These are phyloP conservation scores for Vespertilio murinus DNA, from an alignment of 2,797 vertebrate genomes.

Conservation along the genomic window DNA sequence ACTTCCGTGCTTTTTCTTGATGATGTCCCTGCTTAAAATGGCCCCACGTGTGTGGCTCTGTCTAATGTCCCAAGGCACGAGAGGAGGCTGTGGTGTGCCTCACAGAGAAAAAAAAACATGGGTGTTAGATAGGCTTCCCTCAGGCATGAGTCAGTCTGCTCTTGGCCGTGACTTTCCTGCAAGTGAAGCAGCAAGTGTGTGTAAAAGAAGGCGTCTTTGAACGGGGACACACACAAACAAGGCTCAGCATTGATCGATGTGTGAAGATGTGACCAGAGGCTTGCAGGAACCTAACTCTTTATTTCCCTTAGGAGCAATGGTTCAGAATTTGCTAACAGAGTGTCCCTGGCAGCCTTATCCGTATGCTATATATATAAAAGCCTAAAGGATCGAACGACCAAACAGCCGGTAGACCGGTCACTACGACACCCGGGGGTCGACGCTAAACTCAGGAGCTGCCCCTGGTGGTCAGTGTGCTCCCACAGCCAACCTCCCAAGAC, in stretches of 20 bases:
- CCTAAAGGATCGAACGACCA: too few relatives aligned
- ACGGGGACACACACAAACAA: neutral
- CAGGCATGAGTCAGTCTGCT: neutral
- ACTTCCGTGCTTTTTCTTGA: neutral
- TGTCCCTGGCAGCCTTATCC: neutral
- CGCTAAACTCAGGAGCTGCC: too few relatives aligned
- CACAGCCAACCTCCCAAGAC: too few relatives aligned
- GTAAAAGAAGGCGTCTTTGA: neutral
- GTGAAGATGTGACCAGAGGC: neutral
- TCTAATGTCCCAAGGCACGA: neutral
- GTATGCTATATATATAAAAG: too few relatives aligned
- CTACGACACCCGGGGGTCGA: too few relatives aligned
- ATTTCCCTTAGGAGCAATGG: neutral
- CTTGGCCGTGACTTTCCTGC: neutral
- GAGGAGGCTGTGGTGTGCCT: neutral
- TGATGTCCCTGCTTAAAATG: conserved; percentile 20
- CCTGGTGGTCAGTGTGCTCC: too few relatives aligned
- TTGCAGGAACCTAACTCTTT: neutral
- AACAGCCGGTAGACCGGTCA: too few relatives aligned
- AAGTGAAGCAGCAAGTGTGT: neutral
- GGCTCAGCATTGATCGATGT: neutral
- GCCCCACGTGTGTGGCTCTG: neutral
- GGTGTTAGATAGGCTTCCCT: neutral
- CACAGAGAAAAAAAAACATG: neutral
- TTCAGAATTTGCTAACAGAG: neutral